Conservation (phyloP, 1,140 invertebrate genomes). For the Chionoecetes opilio region DNA sequence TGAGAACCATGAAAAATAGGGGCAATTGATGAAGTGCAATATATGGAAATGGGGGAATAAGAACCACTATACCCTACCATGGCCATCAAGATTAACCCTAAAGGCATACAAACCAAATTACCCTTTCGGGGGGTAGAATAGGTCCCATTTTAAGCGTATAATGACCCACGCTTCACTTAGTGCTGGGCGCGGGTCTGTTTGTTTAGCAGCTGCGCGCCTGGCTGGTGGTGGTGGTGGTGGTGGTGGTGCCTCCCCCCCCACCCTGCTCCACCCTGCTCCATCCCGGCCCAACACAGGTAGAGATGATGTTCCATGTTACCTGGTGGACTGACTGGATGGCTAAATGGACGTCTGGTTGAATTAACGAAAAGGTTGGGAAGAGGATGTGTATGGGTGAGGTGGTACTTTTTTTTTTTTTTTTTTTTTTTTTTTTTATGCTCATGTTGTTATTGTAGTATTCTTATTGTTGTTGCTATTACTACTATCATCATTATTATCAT, state of each 20-base stretch:
- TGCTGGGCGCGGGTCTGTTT: neutral
- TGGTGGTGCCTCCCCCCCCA: neutral
- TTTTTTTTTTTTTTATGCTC: too few species aligned
- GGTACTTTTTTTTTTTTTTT: neutral
- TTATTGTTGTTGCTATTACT: too few species aligned
- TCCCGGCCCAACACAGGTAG: neutral
- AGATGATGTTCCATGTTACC: neutral
- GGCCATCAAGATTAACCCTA: neutral
- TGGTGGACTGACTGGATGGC: neutral
- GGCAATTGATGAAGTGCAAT: too few species aligned
- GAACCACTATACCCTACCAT: neutral
- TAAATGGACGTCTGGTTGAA: too few species aligned
- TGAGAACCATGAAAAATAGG: too few species aligned
- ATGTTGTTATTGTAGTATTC: too few species aligned
- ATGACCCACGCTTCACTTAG: constrained; percentile 22
- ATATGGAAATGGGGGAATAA: neutral
- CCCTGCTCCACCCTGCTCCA: neutral
- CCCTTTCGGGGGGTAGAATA: neutral
- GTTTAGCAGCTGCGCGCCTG: constrained; percentile 8
- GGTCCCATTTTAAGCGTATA: neutral
- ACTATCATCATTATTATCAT: too few species aligned
- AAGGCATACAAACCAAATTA: constrained; percentile 37
- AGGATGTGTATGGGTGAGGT: neutral
- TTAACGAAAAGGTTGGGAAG: neutral
- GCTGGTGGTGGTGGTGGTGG: neutral